Percentiles rank a stretch among this genome's conserved stretches.
Evolutionary conservation across 2,888 invertebrate species (phyloP).

Genomic region (Netelia inedita): DNA sequence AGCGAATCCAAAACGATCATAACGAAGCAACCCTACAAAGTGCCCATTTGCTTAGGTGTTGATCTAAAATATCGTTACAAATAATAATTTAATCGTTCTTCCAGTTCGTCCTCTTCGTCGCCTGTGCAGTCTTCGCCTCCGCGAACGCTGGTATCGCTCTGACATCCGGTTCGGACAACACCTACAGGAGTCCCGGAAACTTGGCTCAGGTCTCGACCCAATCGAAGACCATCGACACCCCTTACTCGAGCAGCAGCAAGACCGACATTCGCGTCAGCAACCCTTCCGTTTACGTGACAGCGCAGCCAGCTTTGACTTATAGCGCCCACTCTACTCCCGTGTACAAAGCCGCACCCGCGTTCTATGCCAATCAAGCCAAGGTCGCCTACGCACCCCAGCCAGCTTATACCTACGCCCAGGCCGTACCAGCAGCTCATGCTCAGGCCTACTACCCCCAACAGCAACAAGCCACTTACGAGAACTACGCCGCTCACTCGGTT

Average conservation of each 20-base stretch:
- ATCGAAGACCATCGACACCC: conserved; percentile 90
- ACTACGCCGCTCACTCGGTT: conserved; percentile 55
- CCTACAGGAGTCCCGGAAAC: conserved; percentile 87
- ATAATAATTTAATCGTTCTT: conserved; percentile 7
- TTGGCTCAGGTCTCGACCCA: conserved; percentile 89
- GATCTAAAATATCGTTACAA: neutral
- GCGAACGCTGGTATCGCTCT: conserved; percentile 84
- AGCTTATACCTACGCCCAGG: conserved; percentile 40
- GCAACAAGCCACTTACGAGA: conserved; percentile 52
- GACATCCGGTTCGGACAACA: conserved; percentile 82
- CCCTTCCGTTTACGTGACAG: conserved; percentile 68
- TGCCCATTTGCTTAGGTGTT: no score
- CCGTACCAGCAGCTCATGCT: conserved; percentile 59
- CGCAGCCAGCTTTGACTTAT: conserved; percentile 58
- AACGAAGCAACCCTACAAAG: no score
- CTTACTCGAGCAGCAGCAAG: conserved; percentile 90
- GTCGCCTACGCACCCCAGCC: conserved; percentile 50
- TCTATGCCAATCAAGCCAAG: conserved; percentile 56
- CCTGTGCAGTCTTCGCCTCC: conserved; percentile 84
- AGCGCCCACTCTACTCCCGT: conserved; percentile 52
- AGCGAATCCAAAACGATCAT: no score
- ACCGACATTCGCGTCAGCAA: conserved; percentile 90
- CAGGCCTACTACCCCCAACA: conserved; percentile 63
- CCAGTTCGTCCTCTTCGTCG: conserved; percentile 83
- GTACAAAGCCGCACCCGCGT: conserved; percentile 34